Evolutionary conservation across 1,140 invertebrate species (phyloP).

Genomic region (Teleopsis dalmanni): DNA sequence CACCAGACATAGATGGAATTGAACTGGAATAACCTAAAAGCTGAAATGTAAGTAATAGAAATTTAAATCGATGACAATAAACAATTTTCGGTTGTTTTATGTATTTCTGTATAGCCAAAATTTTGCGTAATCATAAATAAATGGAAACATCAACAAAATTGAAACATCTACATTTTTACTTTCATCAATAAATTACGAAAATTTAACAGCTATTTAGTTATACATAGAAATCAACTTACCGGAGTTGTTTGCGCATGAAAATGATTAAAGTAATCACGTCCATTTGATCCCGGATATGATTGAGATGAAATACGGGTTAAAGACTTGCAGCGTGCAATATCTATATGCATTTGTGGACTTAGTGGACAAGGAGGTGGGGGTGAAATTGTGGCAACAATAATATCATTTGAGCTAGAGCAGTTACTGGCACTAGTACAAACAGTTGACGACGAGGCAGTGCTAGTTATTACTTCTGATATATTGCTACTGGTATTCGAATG

Average conservation of each 20-base stretch:
- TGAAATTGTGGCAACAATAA: conserved; percentile 32
- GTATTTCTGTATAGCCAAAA: background rate
- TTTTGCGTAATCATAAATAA: background rate
- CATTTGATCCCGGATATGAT: conserved; percentile 26
- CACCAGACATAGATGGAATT: conserved; percentile 65
- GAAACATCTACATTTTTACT: background rate
- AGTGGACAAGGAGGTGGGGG: conserved; percentile 20
- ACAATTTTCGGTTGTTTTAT: background rate
- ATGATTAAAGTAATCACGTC: conserved; percentile 66
- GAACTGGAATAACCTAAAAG: conserved; percentile 82
- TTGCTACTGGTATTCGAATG: conserved; percentile 3
- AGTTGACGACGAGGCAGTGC: background rate
- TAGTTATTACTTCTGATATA: background rate
- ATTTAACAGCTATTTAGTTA: background rate
- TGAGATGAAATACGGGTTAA: conserved; percentile 25
- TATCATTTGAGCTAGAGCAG: conserved; percentile 3
- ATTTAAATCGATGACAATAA: background rate
- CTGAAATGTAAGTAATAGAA: conserved; percentile 46
- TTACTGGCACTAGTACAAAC: background rate
- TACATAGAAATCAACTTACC: conserved; percentile 49
- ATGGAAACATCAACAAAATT: background rate
- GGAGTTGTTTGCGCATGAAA: conserved; percentile 83
- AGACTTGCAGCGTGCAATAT: conserved; percentile 17
- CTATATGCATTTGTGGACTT: conserved; percentile 34
- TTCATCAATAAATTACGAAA: background rate